phyloP scores from a whole-genome alignment of 2,797 vertebrate genomes.

The Protosalanx chinensis region DNA sequence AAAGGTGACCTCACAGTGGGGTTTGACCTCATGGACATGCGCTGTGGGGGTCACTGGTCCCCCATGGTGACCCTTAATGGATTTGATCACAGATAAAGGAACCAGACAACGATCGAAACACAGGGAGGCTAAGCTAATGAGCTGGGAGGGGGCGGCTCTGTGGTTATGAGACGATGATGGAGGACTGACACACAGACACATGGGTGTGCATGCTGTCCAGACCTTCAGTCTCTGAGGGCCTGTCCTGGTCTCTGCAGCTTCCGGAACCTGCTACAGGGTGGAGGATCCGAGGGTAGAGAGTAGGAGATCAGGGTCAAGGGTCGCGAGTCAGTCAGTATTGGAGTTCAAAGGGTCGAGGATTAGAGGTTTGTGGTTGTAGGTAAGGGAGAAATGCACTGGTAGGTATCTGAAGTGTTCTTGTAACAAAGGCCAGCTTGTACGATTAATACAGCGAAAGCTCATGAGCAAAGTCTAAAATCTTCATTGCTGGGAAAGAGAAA shows the following conservation, averaged over 20 bases:
- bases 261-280: slow-evolving; percentile 78
- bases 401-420: not conserved
- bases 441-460: not conserved
- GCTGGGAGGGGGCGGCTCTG: too few species aligned
- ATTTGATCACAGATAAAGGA: not conserved
- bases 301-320: slow-evolving; percentile 7
- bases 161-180: not conserved
- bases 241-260: slow-evolving; percentile 84
- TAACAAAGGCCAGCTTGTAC: not conserved
- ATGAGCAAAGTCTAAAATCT: not conserved
- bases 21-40: too few species aligned
- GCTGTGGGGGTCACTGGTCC: too few species aligned
- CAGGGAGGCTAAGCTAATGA: not conserved
- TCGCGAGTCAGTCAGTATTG: not conserved
- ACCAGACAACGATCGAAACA: not conserved
- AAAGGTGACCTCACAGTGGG: not conserved
- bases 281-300: slow-evolving; percentile 28
- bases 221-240: slow-evolving; percentile 89
- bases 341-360: not conserved
- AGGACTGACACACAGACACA: slow-evolving; percentile 22
- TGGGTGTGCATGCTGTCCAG: slow-evolving; percentile 47
- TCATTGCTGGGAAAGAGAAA: too few species aligned
- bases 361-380: not conserved
- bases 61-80: too few species aligned
- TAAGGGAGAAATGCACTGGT: not conserved